phyloP scores from a whole-genome alignment of 2,888 invertebrate species.

The Synanthedon tipuliformis region DNA sequence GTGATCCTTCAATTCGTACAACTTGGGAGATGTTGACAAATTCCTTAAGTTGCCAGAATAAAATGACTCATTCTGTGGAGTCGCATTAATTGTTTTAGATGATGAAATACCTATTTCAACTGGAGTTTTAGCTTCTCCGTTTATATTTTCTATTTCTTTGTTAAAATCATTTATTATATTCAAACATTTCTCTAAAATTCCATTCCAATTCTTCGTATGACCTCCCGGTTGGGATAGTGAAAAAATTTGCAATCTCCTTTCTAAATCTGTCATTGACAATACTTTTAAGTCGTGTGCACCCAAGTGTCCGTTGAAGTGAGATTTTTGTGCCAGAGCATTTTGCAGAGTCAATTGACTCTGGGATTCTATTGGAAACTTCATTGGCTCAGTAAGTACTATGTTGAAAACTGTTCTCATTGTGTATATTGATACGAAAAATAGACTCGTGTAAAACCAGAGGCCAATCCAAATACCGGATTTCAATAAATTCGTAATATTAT shows the following conservation, averaged over 20 bases:
- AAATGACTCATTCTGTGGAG: constrained; percentile 22
- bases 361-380: constrained; percentile 73
- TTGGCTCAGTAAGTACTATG: constrained; percentile 77
- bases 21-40: constrained; percentile 42
- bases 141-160: constrained; percentile 70
- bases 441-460: constrained; percentile 76
- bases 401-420: constrained; percentile 78
- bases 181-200: constrained; percentile 74
- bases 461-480: constrained; percentile 69
- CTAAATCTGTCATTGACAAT: constrained; percentile 72
- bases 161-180: constrained; percentile 74
- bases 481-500: constrained; percentile 56
- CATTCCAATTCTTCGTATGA: constrained; percentile 90
- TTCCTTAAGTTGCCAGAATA: constrained; percentile 38
- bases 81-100: constrained; percentile 20
- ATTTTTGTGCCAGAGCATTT: constrained; percentile 72
- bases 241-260: constrained; percentile 75
- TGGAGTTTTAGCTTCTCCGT: constrained; percentile 29
- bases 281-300: constrained; percentile 80
- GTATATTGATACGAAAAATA: constrained; percentile 78
- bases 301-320: constrained; percentile 79
- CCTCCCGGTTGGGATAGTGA: constrained; percentile 85
- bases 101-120: constrained; percentile 21
- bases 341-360: constrained; percentile 64
- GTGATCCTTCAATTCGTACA: constrained; percentile 45